Evolutionary conservation across 2,797 vertebrate species (phyloP).

Genomic region (Sebastes taczanowskii): DNA sequence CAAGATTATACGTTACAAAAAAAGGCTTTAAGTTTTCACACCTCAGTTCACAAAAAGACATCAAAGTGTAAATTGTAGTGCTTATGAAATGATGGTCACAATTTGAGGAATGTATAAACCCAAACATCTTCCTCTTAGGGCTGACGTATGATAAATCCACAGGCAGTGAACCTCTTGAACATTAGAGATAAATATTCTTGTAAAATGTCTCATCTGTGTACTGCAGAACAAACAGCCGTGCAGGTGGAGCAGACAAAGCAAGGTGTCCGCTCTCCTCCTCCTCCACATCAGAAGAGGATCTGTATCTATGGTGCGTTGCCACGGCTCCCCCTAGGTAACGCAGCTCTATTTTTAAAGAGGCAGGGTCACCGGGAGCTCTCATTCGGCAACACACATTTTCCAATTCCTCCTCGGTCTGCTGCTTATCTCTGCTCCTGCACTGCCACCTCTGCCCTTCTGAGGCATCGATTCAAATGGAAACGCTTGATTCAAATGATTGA

Average conservation of each 20-base stretch:
- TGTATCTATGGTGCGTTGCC: slow-evolving; percentile 73
- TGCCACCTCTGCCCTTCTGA: slow-evolving; percentile 37
- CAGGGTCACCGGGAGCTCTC: slow-evolving; percentile 56
- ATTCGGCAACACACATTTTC: slow-evolving; percentile 26
- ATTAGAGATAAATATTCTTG: slow-evolving; percentile 13
- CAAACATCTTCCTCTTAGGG: slow-evolving; percentile 17
- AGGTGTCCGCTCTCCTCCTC: slow-evolving; percentile 48
- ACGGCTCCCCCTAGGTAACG: slow-evolving; percentile 75
- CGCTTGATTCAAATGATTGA: slow-evolving; percentile 54
- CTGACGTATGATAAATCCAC: slow-evolving; percentile 34
- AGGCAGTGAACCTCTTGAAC: slow-evolving; percentile 51
- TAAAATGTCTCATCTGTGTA: slow-evolving; percentile 39
- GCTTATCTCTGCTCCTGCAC: slow-evolving; percentile 34
- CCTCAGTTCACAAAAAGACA: slow-evolving; percentile 62
- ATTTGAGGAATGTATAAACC: slow-evolving; percentile 58
- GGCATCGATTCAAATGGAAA: slow-evolving; percentile 55
- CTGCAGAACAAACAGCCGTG: slow-evolving; percentile 35
- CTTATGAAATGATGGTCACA: slow-evolving; percentile 41
- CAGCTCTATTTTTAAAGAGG: slow-evolving; percentile 78
- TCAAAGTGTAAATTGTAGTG: slow-evolving; percentile 47
- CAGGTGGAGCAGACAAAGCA: slow-evolving; percentile 67
- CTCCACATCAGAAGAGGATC: slow-evolving; percentile 58
- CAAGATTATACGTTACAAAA: slow-evolving; percentile 49
- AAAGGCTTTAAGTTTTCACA: slow-evolving; percentile 46
- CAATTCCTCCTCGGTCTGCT: background rate